Conservation (phyloP, 2,888 invertebrate species). For the Maniola hyperantus region DNA sequence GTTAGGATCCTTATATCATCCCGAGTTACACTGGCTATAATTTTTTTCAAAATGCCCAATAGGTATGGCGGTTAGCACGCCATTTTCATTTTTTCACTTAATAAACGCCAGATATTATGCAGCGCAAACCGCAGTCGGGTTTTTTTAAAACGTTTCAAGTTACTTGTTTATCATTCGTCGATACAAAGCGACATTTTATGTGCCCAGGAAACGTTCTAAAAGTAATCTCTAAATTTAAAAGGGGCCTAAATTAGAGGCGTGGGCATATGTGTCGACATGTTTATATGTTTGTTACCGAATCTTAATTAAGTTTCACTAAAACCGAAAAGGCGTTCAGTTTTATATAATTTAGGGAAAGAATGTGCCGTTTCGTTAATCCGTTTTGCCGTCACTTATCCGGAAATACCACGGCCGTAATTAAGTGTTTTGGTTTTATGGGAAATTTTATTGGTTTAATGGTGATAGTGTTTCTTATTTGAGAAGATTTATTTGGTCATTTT, state of each 20-base stretch:
- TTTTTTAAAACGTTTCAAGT: no score
- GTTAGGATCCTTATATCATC: no score
- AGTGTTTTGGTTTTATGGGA: conserved; percentile 9
- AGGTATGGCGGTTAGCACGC: no score
- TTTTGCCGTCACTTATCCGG: conserved; percentile 20
- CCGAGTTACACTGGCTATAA: no score
- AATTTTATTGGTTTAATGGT: conserved; percentile 20
- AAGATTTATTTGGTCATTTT: not conserved
- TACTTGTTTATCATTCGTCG: not conserved
- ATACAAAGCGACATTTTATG: conserved; percentile 47
- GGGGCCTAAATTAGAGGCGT: conserved; percentile 48
- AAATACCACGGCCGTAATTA: conserved; percentile 16
- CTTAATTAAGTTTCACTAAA: conserved; percentile 45
- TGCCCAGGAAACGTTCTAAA: conserved; percentile 44
- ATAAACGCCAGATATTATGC: no score
- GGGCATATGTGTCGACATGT: conserved; percentile 48
- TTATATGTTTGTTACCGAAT: conserved; percentile 47
- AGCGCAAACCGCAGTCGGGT: no score
- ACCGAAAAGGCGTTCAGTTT: conserved; percentile 28
- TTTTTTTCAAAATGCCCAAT: no score
- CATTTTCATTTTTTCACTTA: no score
- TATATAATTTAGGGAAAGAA: conserved; percentile 33
- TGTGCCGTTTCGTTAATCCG: conserved; percentile 27
- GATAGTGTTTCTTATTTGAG: not conserved
- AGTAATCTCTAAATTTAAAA: conserved; percentile 50